Conservation (phyloP, 2,888 invertebrate genomes). For the Drosophila lacicola region DNA sequence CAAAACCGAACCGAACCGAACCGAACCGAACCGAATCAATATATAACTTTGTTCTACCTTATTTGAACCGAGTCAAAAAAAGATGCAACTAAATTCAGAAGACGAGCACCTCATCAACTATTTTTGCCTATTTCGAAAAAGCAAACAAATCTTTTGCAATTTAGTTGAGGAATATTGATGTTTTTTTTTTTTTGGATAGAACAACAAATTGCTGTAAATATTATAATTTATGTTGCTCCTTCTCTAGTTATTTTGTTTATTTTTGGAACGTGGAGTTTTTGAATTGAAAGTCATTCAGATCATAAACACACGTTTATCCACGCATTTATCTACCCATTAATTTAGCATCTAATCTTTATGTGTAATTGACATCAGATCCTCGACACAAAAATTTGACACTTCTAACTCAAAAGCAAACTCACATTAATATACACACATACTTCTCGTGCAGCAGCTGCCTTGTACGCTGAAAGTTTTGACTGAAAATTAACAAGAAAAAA, state of each 20-base stretch:
- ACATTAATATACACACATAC: slow-evolving; percentile 22
- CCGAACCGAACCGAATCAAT: slow-evolving; percentile 1
- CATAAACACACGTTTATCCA: not conserved
- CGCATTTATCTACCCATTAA: not conserved
- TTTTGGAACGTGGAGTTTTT: not conserved
- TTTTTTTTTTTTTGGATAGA: not conserved
- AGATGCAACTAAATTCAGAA: not conserved
- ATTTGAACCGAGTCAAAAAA: not conserved
- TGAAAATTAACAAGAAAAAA: slow-evolving; percentile 45
- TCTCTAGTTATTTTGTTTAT: not conserved
- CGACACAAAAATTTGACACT: slow-evolving; percentile 10
- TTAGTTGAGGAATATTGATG: not conserved
- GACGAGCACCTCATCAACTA: not conserved
- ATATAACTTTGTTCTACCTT: not conserved
- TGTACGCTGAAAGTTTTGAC: slow-evolving; percentile 61
- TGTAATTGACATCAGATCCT: slow-evolving; percentile 13
- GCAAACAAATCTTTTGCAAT: not conserved
- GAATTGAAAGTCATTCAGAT: not conserved
- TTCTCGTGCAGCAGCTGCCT: slow-evolving; percentile 41
- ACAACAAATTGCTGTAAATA: slow-evolving; percentile 3
- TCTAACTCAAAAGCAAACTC: slow-evolving; percentile 21
- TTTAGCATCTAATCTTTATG: slow-evolving; percentile 14
- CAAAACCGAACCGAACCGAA: not conserved
- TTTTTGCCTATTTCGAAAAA: not conserved
- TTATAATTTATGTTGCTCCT: not conserved